Conservation (phyloP, 2,888 invertebrate species). For the Ennomos quercinarius region DNA sequence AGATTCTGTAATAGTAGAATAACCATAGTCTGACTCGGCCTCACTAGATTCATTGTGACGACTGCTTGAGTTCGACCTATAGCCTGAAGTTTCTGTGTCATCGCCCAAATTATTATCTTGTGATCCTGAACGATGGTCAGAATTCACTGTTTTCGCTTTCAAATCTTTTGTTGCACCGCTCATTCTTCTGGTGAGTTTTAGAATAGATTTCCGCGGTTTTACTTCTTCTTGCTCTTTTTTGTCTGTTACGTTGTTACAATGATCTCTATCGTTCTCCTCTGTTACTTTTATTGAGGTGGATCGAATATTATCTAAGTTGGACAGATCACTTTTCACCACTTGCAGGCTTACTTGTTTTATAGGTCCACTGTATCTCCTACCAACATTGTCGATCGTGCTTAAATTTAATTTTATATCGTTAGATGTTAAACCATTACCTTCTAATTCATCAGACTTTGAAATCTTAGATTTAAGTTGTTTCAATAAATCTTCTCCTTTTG, state of each 20-base stretch:
- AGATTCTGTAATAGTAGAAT: slow-evolving; percentile 86
- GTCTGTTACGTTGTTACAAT: slow-evolving; percentile 38
- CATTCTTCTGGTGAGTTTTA: slow-evolving; percentile 61
- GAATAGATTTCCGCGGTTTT: slow-evolving; percentile 70
- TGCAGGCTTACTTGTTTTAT: slow-evolving; percentile 59
- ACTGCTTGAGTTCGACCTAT: slow-evolving; percentile 79
- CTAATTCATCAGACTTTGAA: slow-evolving; percentile 37
- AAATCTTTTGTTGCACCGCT: slow-evolving; percentile 57
- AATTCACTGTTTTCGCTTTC: slow-evolving; percentile 38
- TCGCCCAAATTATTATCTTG: slow-evolving; percentile 47
- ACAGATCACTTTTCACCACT: slow-evolving; percentile 57
- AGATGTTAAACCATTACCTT: slow-evolving; percentile 16
- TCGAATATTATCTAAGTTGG: slow-evolving; percentile 54
- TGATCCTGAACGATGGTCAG: slow-evolving; percentile 27
- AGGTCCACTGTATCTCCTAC: slow-evolving; percentile 66
- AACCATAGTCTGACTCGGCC: slow-evolving; percentile 87
- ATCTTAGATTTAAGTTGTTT: slow-evolving; percentile 59
- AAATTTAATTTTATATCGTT: slow-evolving; percentile 44
- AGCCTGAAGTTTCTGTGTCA: slow-evolving; percentile 84
- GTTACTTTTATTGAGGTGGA: slow-evolving; percentile 45
- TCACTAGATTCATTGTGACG: slow-evolving; percentile 76
- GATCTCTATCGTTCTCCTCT: slow-evolving; percentile 54
- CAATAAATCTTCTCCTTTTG: slow-evolving; percentile 59
- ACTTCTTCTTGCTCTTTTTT: slow-evolving; percentile 47
- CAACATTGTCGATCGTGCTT: slow-evolving; percentile 41